Evolutionary conservation across 2,797 vertebrate species (phyloP), one percentile per base, ranked within the genome.

Genomic region (Spondyliosoma cantharus): DNA sequence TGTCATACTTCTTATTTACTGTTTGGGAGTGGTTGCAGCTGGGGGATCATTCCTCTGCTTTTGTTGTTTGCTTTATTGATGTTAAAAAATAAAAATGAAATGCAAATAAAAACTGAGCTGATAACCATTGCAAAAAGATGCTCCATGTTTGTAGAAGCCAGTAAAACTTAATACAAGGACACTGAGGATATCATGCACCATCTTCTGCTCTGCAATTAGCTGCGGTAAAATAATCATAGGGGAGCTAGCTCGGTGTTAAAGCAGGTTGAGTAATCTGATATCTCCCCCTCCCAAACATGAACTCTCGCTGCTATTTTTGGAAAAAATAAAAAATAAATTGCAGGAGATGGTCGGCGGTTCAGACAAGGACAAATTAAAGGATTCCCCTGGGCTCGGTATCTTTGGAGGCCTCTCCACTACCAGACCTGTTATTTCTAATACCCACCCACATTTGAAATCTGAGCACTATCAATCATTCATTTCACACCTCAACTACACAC

Each of bases 351-450:
- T 76, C 53, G 19, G 46, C 3, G 17, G 57, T 84, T 85, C 76
- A 84, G 83, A 86, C 80, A 84, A 88, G 86, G 86, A 85, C 86
- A 77, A 85, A 90, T 88, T 45, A 80, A 84, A 88, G 79, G 58
- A 74, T 86, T 84, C 80, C 81, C 77, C 56, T 52, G 70, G 71
- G 82, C 82, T 67, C 60, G 13, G 63, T 71, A 76, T 76, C 80
- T 86, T 78, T 62, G 59, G 83, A 82, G 76, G 52, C 68, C 69
- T 79, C 64, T 77, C 53, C 53, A n/a, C 63, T 19, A 67, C 45
- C 70, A 79, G 81, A 83, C 59, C 48, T 68, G 60, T 80, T 72
- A 61, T 87, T 82, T 72, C 29, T 60, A 82, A 84, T 73, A 64
- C 68, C 74, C 79, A 54, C 72, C 71, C 27, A 65, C 53, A 81